Evolutionary conservation across 2,888 invertebrate species (phyloP).

Genomic region (Eupelmus urozonus): DNA sequence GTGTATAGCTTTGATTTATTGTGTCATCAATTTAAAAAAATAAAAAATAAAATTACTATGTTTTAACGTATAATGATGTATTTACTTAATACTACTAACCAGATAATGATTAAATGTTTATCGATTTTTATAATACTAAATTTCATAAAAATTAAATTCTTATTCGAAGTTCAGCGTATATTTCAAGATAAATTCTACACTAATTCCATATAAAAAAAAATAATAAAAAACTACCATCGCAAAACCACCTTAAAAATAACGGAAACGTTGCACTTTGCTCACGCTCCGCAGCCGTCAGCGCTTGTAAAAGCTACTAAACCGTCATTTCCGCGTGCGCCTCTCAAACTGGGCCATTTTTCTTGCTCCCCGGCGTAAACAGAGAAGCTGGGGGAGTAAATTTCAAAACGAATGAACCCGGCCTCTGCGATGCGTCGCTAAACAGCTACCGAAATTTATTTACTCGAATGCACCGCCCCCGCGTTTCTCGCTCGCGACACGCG

Average conservation of each 20-base stretch:
- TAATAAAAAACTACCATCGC: no score
- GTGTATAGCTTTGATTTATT: background rate
- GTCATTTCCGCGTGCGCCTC: slow-evolving; percentile 65
- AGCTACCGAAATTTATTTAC: slow-evolving; percentile 69
- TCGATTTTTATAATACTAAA: no score
- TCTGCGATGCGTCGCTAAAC: slow-evolving; percentile 70
- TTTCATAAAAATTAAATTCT: no score
- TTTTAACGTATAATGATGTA: no score
- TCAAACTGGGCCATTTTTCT: slow-evolving; percentile 67
- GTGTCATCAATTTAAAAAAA: background rate
- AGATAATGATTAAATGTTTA: no score
- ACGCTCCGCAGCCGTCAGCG: background rate
- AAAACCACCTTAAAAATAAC: background rate
- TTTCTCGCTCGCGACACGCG: background rate
- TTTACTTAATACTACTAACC: no score
- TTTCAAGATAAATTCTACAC: no score
- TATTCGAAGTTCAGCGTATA: no score
- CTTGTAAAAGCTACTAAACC: slow-evolving; percentile 58
- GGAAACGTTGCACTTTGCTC: background rate
- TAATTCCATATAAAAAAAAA: no score
- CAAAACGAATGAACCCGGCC: slow-evolving; percentile 44
- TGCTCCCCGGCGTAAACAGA: slow-evolving; percentile 51
- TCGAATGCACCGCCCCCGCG: slow-evolving; percentile 34
- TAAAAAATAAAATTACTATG: no score
- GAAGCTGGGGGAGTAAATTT: slow-evolving; percentile 43